These are phyloP conservation scores for Drosophila kohkoa DNA, from an alignment of 1,140 invertebrate species.

Conservation along the genomic window DNA sequence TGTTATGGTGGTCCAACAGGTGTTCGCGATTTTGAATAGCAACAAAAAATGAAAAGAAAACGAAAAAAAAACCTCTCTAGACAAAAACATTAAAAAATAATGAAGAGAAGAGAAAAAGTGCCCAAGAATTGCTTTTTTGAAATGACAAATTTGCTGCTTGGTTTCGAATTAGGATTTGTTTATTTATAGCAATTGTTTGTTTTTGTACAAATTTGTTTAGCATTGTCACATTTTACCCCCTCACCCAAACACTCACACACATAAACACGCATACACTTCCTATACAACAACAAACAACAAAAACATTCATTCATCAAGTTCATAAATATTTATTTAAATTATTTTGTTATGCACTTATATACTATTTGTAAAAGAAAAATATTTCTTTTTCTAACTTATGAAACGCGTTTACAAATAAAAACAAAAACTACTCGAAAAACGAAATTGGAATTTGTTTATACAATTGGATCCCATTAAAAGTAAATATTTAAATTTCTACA, in stretches of 20 bases:
- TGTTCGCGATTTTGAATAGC: neutral
- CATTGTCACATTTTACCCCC: neutral
- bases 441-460: neutral
- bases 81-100: too few species aligned
- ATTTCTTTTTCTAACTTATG: constrained; percentile 54
- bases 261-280: constrained; percentile 14
- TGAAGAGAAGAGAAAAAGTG: constrained; percentile 46
- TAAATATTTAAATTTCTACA: too few species aligned
- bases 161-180: constrained; percentile 29
- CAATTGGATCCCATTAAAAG: neutral
- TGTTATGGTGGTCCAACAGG: constrained; percentile 10
- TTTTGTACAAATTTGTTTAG: constrained; percentile 52
- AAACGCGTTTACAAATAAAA: constrained; percentile 61
- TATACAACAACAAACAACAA: neutral
- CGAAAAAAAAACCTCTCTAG: constrained; percentile 3
- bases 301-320: constrained; percentile 32
- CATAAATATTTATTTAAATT: constrained; percentile 73
- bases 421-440: constrained; percentile 18
- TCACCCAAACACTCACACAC: too few species aligned
- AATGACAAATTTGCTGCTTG: constrained; percentile 18
- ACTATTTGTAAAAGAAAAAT: constrained; percentile 45
- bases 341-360: constrained; percentile 64
- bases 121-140: constrained; percentile 52
- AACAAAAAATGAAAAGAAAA: constrained; percentile 2
- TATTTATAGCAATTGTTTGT: constrained; percentile 47